Percentiles rank a stretch among this genome's conserved stretches.
Conservation (phyloP, 1,140 invertebrate species). For the Bombus huntii region DNA sequence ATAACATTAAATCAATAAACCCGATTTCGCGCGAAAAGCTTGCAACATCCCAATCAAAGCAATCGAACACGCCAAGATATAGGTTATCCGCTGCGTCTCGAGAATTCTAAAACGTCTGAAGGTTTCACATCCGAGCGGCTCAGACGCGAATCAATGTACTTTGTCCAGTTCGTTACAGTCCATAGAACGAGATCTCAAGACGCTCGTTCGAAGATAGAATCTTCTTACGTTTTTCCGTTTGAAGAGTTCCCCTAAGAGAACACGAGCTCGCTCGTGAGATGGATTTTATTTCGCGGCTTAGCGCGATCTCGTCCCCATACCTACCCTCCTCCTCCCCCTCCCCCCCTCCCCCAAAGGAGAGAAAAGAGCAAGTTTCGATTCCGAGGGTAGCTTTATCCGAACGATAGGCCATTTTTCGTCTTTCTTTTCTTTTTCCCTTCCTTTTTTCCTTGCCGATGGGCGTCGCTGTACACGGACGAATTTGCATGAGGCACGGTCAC, state of each 20-base stretch:
- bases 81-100: background rate
- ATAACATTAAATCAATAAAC: background rate
- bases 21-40: background rate
- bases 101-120: background rate
- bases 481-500: constrained; percentile 65
- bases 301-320: constrained; percentile 17
- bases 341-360: constrained; percentile 2
- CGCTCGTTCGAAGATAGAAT: background rate
- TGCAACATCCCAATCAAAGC: background rate
- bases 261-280: constrained; percentile 45
- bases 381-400: constrained; percentile 50
- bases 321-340: no score
- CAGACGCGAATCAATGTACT: constrained; percentile 30
- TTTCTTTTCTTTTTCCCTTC: background rate
- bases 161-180: constrained; percentile 40
- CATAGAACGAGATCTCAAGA: constrained; percentile 24
- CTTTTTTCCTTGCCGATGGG: constrained; percentile 11
- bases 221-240: constrained; percentile 35
- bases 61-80: background rate
- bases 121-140: constrained; percentile 1
- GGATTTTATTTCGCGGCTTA: constrained; percentile 71
- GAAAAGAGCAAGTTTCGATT: constrained; percentile 48
- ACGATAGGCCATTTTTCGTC: constrained; percentile 44
- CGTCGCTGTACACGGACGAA: constrained; percentile 44
- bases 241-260: background rate